These are phyloP conservation scores for Galerucella pusilla DNA, from an alignment of 2,888 invertebrate genomes.

Conservation along the genomic window DNA sequence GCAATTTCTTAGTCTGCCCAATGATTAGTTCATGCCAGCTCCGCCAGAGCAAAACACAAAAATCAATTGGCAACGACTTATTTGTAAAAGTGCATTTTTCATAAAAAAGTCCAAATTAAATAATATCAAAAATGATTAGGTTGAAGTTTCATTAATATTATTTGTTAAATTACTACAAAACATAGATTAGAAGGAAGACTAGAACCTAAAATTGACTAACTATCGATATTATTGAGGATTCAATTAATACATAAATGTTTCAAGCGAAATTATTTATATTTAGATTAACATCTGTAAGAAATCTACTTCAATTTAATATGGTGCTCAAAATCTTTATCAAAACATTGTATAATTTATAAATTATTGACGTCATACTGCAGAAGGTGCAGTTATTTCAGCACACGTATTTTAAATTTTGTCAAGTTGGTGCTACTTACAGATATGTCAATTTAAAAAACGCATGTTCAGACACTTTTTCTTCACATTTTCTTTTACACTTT, in stretches of 20 bases:
- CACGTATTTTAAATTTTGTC: neutral
- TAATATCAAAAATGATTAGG: neutral
- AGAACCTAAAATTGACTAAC: too few species aligned
- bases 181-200: too few species aligned
- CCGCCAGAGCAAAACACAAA: conserved; percentile 43
- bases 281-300: neutral
- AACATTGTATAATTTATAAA: neutral
- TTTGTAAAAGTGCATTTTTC: conserved; percentile 23
- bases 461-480: neutral
- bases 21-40: conserved; percentile 45
- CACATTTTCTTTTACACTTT: neutral
- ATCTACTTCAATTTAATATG: neutral
- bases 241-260: too few species aligned
- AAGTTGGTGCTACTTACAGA: neutral
- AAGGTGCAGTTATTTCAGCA: neutral
- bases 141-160: too few species aligned
- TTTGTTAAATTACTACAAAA: too few species aligned
- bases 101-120: neutral
- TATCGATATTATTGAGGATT: too few species aligned
- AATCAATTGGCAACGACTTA: conserved; percentile 42
- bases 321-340: neutral
- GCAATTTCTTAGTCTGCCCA: conserved; percentile 50
- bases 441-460: neutral
- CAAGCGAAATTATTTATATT: too few species aligned
- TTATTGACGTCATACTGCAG: neutral